Percentiles rank a stretch among this genome's conserved stretches.
phyloP scores from a whole-genome alignment of 2,113 vertebrate genomes.

The Xenopus tropicalis region DNA sequence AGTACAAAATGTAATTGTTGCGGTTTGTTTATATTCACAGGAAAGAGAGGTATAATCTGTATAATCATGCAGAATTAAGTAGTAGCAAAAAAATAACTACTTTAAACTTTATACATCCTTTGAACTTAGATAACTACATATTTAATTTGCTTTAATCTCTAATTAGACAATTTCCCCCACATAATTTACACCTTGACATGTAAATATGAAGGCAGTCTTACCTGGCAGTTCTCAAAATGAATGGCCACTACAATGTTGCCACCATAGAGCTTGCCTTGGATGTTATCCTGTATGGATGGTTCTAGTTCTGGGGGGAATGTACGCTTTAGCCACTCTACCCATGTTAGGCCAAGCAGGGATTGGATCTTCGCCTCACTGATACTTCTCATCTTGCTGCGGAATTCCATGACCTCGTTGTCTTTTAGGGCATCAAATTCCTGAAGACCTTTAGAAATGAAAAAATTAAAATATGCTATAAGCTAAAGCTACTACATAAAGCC shows the following conservation, averaged over 20 bases:
- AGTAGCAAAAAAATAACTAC: too few relatives aligned
- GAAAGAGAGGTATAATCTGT: too few relatives aligned
- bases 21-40: too few relatives aligned
- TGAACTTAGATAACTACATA: too few relatives aligned
- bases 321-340: conserved; percentile 85
- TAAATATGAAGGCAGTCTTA: conserved; percentile 47
- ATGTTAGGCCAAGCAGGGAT: conserved; percentile 77
- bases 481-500: too few relatives aligned
- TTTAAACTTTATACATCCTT: too few relatives aligned
- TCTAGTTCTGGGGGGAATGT: conserved; percentile 88
- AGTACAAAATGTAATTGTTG: too few relatives aligned
- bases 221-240: conserved; percentile 92
- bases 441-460: conserved; percentile 70
- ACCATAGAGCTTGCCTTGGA: conserved; percentile 74
- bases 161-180: too few relatives aligned
- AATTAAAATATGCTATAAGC: not conserved
- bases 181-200: too few relatives aligned
- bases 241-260: conserved; percentile 84
- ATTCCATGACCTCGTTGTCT: conserved; percentile 94
- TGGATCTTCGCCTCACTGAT: conserved; percentile 89
- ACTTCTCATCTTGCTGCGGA: conserved; percentile 86
- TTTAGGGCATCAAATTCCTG: conserved; percentile 90
- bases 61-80: too few relatives aligned
- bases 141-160: too few relatives aligned
- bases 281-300: conserved; percentile 63